phyloP scores from a whole-genome alignment of 2,888 invertebrate genomes.

The Coleophora flavipennella region DNA sequence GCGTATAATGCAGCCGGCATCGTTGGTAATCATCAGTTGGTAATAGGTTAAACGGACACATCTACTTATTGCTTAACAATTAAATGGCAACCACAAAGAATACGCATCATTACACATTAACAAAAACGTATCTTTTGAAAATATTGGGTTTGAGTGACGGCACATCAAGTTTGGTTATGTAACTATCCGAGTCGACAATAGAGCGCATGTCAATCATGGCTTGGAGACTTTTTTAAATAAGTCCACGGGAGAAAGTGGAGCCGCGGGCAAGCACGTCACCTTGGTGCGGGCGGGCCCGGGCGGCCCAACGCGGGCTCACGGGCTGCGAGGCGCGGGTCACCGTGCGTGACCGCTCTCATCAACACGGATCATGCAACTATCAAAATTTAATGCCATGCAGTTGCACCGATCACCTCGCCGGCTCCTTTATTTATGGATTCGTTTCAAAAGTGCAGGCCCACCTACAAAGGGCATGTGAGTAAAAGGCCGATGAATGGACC shows the following conservation, averaged over 20 bases:
- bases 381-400: slow-evolving; percentile 3
- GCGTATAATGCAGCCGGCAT: slow-evolving; percentile 27
- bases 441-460: slow-evolving; percentile 7
- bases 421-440: slow-evolving; percentile 17
- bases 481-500: slow-evolving; percentile 6
- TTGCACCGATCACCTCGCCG: slow-evolving; percentile 28
- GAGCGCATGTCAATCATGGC: slow-evolving; percentile 50
- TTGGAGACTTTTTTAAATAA: slow-evolving; percentile 70
- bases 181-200: slow-evolving; percentile 54
- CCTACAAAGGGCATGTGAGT: slow-evolving; percentile 10
- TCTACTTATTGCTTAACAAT: slow-evolving; percentile 60
- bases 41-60: slow-evolving; percentile 49
- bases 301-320: not conserved
- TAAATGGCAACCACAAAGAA: slow-evolving; percentile 64
- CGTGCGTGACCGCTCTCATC: slow-evolving; percentile 21
- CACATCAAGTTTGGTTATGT: slow-evolving; percentile 56
- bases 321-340: slow-evolving; percentile 24
- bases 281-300: slow-evolving; percentile 3
- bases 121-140: slow-evolving; percentile 55
- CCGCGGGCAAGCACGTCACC: slow-evolving; percentile 38
- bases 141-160: slow-evolving; percentile 56
- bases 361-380: not conserved
- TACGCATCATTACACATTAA: slow-evolving; percentile 66
- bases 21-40: slow-evolving; percentile 35
- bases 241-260: slow-evolving; percentile 61